Conservation (phyloP, 1,140 invertebrate species). For the Drosophila watanabei region DNA sequence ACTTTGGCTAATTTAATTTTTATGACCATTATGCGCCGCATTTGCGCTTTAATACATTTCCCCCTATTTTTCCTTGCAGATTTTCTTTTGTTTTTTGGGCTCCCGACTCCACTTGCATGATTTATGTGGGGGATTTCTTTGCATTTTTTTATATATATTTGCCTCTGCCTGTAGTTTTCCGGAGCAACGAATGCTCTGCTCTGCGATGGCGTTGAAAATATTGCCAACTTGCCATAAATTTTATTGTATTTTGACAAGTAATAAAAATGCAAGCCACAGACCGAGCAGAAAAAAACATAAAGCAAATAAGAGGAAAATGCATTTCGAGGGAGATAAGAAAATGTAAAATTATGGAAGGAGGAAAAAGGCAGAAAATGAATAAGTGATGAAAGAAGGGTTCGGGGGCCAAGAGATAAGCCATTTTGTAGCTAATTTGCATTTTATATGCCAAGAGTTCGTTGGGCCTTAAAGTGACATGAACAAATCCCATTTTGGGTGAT, state of each 20-base stretch:
- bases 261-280: slow-evolving; percentile 77
- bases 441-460: slow-evolving; percentile 43
- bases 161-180: slow-evolving; percentile 24
- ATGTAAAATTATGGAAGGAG: slow-evolving; percentile 9
- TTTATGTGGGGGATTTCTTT: slow-evolving; percentile 70
- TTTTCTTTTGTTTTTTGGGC: slow-evolving; percentile 45
- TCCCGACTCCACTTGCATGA: slow-evolving; percentile 60
- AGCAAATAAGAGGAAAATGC: slow-evolving; percentile 56
- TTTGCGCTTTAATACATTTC: slow-evolving; percentile 48
- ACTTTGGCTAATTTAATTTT: slow-evolving; percentile 75
- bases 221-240: slow-evolving; percentile 76
- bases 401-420: slow-evolving; percentile 25
- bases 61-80: slow-evolving; percentile 32
- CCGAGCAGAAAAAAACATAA: slow-evolving; percentile 30
- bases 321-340: slow-evolving; percentile 52
- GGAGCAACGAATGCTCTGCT: not conserved
- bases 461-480: slow-evolving; percentile 43
- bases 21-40: slow-evolving; percentile 70
- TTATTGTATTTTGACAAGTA: slow-evolving; percentile 78
- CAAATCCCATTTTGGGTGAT: slow-evolving; percentile 57
- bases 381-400: slow-evolving; percentile 5
- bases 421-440: slow-evolving; percentile 75
- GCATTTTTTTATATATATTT: slow-evolving; percentile 29
- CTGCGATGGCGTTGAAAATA: slow-evolving; percentile 77
- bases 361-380: slow-evolving; percentile 5